Evolutionary conservation across 1,140 invertebrate genomes (phyloP).

Genomic region (Macrotrachela quadricornifera): DNA sequence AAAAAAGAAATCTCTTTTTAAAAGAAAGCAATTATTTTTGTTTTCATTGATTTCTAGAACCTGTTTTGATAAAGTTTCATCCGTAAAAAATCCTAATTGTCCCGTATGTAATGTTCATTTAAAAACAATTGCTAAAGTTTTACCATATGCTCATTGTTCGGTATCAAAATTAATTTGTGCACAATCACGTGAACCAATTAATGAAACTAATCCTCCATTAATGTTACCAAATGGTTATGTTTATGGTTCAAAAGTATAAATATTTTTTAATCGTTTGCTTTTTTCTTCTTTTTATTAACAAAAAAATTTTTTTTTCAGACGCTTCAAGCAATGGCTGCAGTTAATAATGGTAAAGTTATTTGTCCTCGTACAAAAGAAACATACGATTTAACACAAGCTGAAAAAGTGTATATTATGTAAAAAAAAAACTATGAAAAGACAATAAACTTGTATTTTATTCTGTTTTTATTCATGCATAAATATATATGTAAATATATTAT

Average conservation of each 20-base stretch:
- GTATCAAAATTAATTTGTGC: slow-evolving; percentile 72
- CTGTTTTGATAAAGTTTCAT: slow-evolving; percentile 29
- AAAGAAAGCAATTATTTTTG: no score
- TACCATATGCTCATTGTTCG: slow-evolving; percentile 86
- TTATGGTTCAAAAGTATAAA: slow-evolving; percentile 68
- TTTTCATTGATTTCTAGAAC: slow-evolving; percentile 11
- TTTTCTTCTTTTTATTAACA: neutral
- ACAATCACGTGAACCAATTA: slow-evolving; percentile 69
- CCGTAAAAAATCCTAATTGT: slow-evolving; percentile 50
- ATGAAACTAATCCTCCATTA: slow-evolving; percentile 91
- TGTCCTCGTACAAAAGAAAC: slow-evolving; percentile 75
- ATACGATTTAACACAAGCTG: slow-evolving; percentile 63
- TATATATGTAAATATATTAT: no score
- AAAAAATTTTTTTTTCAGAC: slow-evolving; percentile 14
- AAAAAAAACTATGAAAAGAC: no score
- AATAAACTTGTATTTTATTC: no score
- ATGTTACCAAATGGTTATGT: slow-evolving; percentile 93
- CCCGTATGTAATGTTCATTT: slow-evolving; percentile 73
- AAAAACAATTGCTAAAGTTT: slow-evolving; percentile 55
- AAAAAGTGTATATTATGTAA: slow-evolving; percentile 61
- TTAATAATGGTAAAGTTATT: slow-evolving; percentile 62
- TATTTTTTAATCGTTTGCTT: slow-evolving; percentile 1
- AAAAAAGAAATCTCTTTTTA: no score
- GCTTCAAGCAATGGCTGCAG: slow-evolving; percentile 63
- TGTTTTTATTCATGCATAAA: no score